These are phyloP conservation scores for Telenomus remus DNA, from an alignment of 1,140 invertebrate species.

Conservation along the genomic window DNA sequence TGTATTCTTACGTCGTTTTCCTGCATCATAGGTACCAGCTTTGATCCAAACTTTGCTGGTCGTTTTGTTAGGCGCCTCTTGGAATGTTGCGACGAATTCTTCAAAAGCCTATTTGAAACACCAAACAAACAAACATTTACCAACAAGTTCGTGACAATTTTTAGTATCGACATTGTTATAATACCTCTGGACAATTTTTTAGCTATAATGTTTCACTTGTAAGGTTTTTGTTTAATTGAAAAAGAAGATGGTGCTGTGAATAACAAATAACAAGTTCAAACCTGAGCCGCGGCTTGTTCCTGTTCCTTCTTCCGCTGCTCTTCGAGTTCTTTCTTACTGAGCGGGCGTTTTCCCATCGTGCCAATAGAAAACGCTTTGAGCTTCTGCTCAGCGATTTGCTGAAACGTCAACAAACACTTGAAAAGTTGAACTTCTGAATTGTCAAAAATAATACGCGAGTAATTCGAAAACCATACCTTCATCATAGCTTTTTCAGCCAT, in stretches of 20 bases:
- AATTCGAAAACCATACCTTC: slow-evolving; percentile 59
- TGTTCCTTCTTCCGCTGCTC: slow-evolving; percentile 92
- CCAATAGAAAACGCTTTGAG: slow-evolving; percentile 89
- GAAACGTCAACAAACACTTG: neutral
- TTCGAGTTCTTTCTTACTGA: slow-evolving; percentile 91
- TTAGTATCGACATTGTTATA: too few species aligned
- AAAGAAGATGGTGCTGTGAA: too few species aligned
- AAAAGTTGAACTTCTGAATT: too few species aligned
- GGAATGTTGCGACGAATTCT: slow-evolving; percentile 98
- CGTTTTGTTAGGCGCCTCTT: slow-evolving; percentile 87
- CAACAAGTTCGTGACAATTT: neutral
- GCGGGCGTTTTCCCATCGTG: slow-evolving; percentile 85
- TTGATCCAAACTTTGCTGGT: slow-evolving; percentile 96
- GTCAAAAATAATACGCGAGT: neutral
- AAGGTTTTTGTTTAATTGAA: neutral
- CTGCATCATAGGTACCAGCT: slow-evolving; percentile 96
- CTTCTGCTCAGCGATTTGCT: slow-evolving; percentile 85
- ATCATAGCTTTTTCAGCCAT: slow-evolving; percentile 73
- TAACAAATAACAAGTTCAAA: too few species aligned
- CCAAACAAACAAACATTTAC: slow-evolving; percentile 7
- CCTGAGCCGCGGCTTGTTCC: slow-evolving; percentile 87
- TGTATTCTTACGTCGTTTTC: slow-evolving; percentile 86
- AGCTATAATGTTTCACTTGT: too few species aligned
- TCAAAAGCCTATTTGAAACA: slow-evolving; percentile 85
- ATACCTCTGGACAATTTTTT: too few species aligned